These are phyloP conservation scores for Reinhardtius hippoglossoides DNA, from an alignment of 2,113 vertebrate species.

Conservation along the genomic window DNA sequence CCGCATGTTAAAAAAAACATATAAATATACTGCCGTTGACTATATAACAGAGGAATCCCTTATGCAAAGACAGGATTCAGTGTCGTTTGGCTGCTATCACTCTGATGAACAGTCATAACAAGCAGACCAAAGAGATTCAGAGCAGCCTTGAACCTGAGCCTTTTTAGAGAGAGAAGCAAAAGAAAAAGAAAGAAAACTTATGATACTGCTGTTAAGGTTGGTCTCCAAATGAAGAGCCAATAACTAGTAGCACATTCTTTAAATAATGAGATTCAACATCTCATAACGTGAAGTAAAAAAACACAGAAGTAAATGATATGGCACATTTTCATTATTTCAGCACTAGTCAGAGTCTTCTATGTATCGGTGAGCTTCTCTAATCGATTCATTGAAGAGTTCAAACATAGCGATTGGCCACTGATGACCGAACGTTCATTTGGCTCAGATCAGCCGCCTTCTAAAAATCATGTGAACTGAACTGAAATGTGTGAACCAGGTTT, in stretches of 20 bases:
- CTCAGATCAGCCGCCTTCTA: too few species aligned
- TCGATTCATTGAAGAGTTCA: not conserved
- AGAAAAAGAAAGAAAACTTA: not conserved
- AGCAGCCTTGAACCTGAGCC: conserved; percentile 65
- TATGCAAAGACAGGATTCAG: conserved; percentile 54
- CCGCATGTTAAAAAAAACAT: conserved; percentile 19
- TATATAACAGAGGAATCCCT: conserved; percentile 51
- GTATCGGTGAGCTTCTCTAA: not conserved
- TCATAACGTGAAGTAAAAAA: too few species aligned
- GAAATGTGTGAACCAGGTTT: too few species aligned
- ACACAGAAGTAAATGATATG: too few species aligned
- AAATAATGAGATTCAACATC: too few species aligned
- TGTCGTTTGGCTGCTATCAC: conserved; percentile 55
- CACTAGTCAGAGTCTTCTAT: too few species aligned
- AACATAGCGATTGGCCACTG: too few species aligned
- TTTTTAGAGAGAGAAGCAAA: not conserved
- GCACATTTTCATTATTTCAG: too few species aligned
- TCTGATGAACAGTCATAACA: conserved; percentile 78
- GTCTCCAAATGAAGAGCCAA: not conserved
- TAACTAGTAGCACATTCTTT: too few species aligned
- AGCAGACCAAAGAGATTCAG: conserved; percentile 30
- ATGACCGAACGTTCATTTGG: too few species aligned
- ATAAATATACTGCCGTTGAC: conserved; percentile 37
- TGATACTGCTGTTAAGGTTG: not conserved
- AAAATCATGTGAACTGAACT: too few species aligned